Evolutionary conservation across 2,113 vertebrate genomes (phyloP).

Genomic region (Entelurus aequoreus): DNA sequence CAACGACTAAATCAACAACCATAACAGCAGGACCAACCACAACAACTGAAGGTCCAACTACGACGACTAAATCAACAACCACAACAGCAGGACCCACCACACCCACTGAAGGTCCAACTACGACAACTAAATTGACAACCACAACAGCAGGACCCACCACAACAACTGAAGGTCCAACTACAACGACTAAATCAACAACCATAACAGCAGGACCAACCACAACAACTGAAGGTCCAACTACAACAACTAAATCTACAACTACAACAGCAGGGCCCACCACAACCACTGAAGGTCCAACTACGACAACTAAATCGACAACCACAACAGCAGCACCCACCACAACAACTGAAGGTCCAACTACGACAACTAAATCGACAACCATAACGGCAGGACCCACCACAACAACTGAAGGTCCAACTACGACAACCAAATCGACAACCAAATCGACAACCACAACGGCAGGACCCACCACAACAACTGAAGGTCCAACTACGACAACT

Average conservation of each 20-base stretch:
- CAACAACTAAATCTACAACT: not conserved
- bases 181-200: not conserved
- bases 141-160: not conserved
- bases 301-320: not conserved
- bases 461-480: not conserved
- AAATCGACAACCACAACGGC: not conserved
- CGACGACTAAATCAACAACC: not conserved
- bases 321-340: not conserved
- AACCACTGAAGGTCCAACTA: not conserved
- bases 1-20: not conserved
- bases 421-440: not conserved
- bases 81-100: not conserved
- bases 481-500: not conserved
- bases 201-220: not conserved
- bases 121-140: not conserved
- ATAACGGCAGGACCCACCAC: not conserved
- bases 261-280: not conserved
- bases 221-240: not conserved
- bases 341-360: not conserved
- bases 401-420: not conserved
- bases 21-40: not conserved
- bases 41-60: not conserved
- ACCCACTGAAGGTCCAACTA: not conserved
- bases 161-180: not conserved
- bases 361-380: not conserved